phyloP scores from a whole-genome alignment of 2,113 vertebrate genomes.

The Propithecus coquereli region DNA sequence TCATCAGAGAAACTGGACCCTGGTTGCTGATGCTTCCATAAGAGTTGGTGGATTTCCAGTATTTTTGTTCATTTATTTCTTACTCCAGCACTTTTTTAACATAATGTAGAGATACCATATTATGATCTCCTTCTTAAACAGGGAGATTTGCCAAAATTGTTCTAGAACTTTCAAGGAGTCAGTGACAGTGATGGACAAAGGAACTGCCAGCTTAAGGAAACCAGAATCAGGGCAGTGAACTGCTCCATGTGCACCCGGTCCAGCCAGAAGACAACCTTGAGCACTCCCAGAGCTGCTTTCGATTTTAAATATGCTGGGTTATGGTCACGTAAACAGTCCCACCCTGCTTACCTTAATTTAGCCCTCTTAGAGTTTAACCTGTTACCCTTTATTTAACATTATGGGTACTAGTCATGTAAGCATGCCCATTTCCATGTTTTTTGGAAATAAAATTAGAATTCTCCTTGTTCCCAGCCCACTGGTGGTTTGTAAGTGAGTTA shows the following conservation, averaged over 20 bases:
- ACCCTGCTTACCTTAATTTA: neutral
- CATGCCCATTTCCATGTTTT: neutral
- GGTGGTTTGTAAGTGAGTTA: neutral
- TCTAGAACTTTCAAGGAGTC: neutral
- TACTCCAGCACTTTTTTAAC: neutral
- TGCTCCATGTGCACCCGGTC: fast-evolving
- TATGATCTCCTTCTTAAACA: neutral
- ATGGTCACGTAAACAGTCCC: too few relatives aligned
- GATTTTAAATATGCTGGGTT: neutral
- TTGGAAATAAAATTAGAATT: neutral
- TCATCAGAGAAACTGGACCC: neutral
- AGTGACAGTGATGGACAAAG: neutral
- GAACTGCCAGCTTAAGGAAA: neutral
- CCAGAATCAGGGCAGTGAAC: neutral
- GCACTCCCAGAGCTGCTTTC: neutral
- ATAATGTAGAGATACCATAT: neutral
- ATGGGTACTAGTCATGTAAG: neutral
- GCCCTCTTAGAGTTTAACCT: neutral
- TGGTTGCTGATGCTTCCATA: fast-evolving
- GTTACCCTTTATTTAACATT: neutral
- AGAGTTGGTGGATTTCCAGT: neutral
- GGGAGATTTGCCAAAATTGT: neutral
- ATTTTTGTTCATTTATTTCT: neutral
- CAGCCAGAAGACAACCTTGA: fast-evolving
- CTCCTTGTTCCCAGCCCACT: neutral